phyloP scores from a whole-genome alignment of 2,888 invertebrate genomes.

The Dryomyza anilis region DNA sequence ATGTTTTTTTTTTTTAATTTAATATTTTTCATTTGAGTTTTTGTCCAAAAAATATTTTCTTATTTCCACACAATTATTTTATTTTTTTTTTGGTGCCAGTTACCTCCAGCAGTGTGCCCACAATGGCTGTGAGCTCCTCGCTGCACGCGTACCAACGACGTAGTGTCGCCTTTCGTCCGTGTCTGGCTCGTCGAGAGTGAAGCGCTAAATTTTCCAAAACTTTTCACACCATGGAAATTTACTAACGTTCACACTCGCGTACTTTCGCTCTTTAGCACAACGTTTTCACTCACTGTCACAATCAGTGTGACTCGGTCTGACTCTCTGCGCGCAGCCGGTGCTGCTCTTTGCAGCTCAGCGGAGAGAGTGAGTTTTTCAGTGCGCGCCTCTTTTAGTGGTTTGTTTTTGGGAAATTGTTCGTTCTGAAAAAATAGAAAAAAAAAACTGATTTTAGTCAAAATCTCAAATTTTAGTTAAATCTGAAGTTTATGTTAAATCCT shows the following conservation, averaged over 20 bases:
- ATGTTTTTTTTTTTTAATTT: slow-evolving; percentile 12
- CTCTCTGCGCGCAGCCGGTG: too few species aligned
- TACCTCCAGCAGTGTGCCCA: neutral
- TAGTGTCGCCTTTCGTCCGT: slow-evolving; percentile 3
- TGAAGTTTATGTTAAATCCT: too few species aligned
- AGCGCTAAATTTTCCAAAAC: neutral
- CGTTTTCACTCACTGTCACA: too few species aligned
- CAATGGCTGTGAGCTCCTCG: slow-evolving; percentile 4
- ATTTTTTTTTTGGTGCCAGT: slow-evolving; percentile 18
- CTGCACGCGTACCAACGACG: slow-evolving; percentile 22
- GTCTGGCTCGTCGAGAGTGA: neutral
- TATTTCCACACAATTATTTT: slow-evolving; percentile 21
- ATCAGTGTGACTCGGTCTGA: too few species aligned
- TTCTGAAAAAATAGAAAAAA: neutral
- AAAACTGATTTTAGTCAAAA: too few species aligned
- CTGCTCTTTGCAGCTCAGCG: too few species aligned
- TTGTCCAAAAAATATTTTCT: slow-evolving; percentile 31
- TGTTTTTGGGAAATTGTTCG: neutral
- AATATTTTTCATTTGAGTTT: neutral
- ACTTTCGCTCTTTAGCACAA: too few species aligned
- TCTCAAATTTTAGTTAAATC: too few species aligned
- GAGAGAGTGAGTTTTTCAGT: too few species aligned
- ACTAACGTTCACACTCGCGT: too few species aligned
- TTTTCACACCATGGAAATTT: neutral
- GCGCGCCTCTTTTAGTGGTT: neutral